Percentiles rank a stretch among this genome's conserved stretches.
Conservation (phyloP, 2,797 vertebrate genomes). For the Gadopsis bispinosus region DNA sequence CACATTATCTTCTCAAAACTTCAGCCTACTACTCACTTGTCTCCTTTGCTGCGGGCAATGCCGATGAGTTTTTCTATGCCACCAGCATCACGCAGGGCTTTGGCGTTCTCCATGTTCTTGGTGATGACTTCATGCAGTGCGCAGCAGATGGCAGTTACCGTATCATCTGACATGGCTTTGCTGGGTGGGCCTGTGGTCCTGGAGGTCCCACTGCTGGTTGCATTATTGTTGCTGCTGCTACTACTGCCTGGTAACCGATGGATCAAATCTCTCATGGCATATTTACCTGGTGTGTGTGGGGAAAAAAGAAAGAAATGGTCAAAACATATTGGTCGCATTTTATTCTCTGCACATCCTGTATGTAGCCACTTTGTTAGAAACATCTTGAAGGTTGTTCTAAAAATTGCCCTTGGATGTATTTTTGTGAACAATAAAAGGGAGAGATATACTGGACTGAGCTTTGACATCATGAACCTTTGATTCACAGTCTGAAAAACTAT, state of each 20-base stretch:
- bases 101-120: conserved; percentile 99
- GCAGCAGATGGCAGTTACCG: conserved; percentile 98
- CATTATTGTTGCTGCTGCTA: conserved; percentile 87
- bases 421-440: conserved; percentile 2
- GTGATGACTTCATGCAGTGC: conserved; percentile 99
- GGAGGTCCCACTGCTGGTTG: conserved; percentile 87
- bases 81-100: conserved; percentile 97
- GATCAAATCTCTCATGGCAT: conserved; percentile 98
- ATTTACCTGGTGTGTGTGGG: conserved; percentile 89
- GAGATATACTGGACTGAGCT: neutral
- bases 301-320: conserved; percentile 3
- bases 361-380: conserved; percentile 1
- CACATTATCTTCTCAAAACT: neutral
- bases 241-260: conserved; percentile 94
- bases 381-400: neutral
- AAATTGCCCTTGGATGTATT: conserved; percentile 21
- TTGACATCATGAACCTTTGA: conserved; percentile 5
- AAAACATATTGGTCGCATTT: conserved; percentile 18
- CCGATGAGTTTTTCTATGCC: conserved; percentile 98
- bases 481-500: neutral
- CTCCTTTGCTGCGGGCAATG: conserved; percentile 99
- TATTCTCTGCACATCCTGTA: conserved; percentile 12
- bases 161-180: conserved; percentile 99
- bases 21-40: conserved; percentile 94
- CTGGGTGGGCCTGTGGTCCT: conserved; percentile 86